Percentiles rank a stretch among this genome's conserved stretches.
Evolutionary conservation across 2,113 vertebrate species (phyloP).

Genomic region (Phycodurus eques): DNA sequence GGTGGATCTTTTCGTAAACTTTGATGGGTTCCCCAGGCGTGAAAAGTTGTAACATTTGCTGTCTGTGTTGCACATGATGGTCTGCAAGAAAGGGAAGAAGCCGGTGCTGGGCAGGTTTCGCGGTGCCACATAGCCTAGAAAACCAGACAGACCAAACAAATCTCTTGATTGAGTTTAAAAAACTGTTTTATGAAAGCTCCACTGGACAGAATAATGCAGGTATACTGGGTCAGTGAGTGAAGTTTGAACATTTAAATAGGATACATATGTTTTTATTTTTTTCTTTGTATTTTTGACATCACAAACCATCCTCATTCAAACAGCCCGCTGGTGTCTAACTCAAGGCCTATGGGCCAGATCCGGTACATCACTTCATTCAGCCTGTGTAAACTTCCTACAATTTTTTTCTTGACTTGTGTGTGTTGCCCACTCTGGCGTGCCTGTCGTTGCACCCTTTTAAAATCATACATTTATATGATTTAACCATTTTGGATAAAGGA

Average conservation of each 20-base stretch:
- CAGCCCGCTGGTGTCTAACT: too few relatives aligned
- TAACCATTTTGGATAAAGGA: neutral
- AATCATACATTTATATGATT: neutral
- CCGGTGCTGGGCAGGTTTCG: constrained; percentile 91
- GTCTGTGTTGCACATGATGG: constrained; percentile 87
- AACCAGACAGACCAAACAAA: constrained; percentile 11
- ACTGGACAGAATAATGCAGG: neutral
- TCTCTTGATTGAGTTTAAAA: neutral
- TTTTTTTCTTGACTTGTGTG: too few relatives aligned
- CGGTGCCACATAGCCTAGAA: constrained; percentile 86
- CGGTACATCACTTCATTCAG: too few relatives aligned
- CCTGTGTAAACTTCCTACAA: too few relatives aligned
- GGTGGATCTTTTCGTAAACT: neutral
- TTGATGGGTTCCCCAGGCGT: constrained; percentile 45
- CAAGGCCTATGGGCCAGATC: too few relatives aligned
- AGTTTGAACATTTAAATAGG: neutral
- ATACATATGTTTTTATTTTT: neutral
- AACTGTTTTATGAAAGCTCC: neutral
- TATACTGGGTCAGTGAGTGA: neutral
- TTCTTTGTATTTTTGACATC: too few relatives aligned
- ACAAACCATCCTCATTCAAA: too few relatives aligned
- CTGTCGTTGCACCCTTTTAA: too few relatives aligned
- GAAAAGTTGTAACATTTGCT: constrained; percentile 80
- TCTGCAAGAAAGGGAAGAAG: constrained; percentile 92
- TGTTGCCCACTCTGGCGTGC: too few relatives aligned